phyloP scores from a whole-genome alignment of 2,797 vertebrate genomes.

The Spinibarbus caldwelli region DNA sequence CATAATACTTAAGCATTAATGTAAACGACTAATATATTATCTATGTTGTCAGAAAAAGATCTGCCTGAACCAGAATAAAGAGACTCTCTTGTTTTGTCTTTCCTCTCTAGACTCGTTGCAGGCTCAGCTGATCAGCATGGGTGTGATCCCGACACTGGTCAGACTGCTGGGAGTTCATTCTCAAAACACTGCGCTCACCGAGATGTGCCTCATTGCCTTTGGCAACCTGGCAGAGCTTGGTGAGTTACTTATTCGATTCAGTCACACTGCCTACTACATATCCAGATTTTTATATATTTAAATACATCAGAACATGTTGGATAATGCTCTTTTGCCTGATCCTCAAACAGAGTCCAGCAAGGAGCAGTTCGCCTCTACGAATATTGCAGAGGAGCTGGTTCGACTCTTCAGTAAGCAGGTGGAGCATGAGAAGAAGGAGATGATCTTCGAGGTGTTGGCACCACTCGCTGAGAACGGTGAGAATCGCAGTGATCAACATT shows the following conservation, averaged over 20 bases:
- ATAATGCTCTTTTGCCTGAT: conserved; percentile 79
- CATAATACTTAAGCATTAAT: neutral
- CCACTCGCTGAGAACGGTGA: conserved; percentile 98
- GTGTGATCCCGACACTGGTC: conserved; percentile 97
- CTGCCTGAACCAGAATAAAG: neutral
- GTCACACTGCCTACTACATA: neutral
- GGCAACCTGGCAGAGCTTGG: conserved; percentile 95
- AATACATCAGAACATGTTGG: conserved; percentile 21
- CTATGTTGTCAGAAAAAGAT: neutral
- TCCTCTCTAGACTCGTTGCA: conserved; percentile 89
- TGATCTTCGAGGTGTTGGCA: conserved; percentile 98
- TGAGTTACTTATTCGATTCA: conserved; percentile 21
- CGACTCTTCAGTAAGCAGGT: conserved; percentile 94
- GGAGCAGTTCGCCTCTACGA: conserved; percentile 95
- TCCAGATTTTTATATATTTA: conserved; percentile 76
- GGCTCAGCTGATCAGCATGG: conserved; percentile 98
- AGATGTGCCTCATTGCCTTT: conserved; percentile 99
- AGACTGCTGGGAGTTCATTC: conserved; percentile 93
- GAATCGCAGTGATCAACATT: conserved; percentile 15
- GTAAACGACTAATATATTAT: neutral
- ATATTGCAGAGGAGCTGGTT: conserved; percentile 94
- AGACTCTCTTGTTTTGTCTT: conserved; percentile 30
- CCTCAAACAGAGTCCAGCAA: conserved; percentile 76
- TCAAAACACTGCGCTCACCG: conserved; percentile 92
- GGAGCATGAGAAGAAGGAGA: conserved; percentile 97